Evolutionary conservation across 2,797 vertebrate genomes (phyloP), one percentile per base, ranked within the genome.

Genomic region (Clarias pachynema): DNA sequence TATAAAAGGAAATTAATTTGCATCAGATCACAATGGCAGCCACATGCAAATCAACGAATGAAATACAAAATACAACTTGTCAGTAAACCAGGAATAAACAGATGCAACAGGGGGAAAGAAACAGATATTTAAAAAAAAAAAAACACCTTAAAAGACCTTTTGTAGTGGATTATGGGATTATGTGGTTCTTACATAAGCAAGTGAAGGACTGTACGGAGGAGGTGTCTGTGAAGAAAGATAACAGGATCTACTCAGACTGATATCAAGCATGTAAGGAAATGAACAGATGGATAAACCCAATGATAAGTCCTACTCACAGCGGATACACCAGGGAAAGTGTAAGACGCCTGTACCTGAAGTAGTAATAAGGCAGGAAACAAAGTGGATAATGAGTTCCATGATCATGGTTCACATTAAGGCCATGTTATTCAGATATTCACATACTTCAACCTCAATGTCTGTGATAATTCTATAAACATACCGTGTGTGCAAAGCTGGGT

Each of bases 181-280:
- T 65, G 24, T 73, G 62, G 80, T 65, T 81, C 88, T 88, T 88
- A 88, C 89, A 22, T 83, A 85, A 20, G 79, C 18, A 7, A 16
- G 44, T 49, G 60, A 63, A 73, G 87, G 70, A 34, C 56, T 75
- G 81, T 88, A 86, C 1, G 83, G 72, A 75, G 87, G 89, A 31
- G 87, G 87, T 40, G 85, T 49, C 90, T 90, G n/a, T 34, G 40
- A 66, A 82, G 44, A 81, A 20, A 80, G 53, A 68, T 70, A 79
- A 85, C 5, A 82, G 49, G 40, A 70, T 56, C 3, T 31, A 20
- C 49, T 22, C 6, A 74, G 26, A 56, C 49, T 56, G 16, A 29
- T 56, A 26, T 74, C 70, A 74, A 56, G 29, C 24, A 74, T 29
- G 26, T 75, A 20, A 56, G 18, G 6, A 56, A 20, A n/a, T 74